Percentiles rank a stretch among this genome's conserved stretches.
These are phyloP conservation scores for Progne subis DNA, from an alignment of 2,113 vertebrate species.

Conservation along the genomic window DNA sequence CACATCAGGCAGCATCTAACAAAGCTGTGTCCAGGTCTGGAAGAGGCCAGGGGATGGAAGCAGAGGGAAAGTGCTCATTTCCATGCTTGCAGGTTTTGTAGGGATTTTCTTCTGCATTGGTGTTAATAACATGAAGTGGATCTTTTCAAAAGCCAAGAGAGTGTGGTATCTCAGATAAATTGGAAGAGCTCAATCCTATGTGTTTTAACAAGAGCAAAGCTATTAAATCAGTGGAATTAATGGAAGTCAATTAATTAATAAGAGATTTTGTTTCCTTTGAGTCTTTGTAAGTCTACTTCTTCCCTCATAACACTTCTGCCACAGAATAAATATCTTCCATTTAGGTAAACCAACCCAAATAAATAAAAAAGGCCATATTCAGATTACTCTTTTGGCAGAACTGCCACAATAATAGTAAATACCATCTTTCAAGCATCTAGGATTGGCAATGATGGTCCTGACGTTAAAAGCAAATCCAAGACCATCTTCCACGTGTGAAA, in stretches of 20 bases:
- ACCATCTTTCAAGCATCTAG: background rate
- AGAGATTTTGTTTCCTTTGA: background rate
- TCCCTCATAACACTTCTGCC: background rate
- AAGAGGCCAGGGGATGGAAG: background rate
- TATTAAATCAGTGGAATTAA: background rate
- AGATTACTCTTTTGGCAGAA: background rate
- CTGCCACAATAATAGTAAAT: background rate
- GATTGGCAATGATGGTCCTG: background rate
- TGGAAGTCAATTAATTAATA: background rate
- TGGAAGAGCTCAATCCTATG: background rate
- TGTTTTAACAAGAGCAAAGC: background rate
- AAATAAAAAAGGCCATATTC: background rate
- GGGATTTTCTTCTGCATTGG: background rate
- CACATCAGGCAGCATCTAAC: background rate
- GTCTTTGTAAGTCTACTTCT: background rate
- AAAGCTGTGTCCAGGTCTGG: background rate
- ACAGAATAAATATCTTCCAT: background rate
- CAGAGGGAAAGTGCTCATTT: background rate
- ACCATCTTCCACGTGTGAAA: background rate
- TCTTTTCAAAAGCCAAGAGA: background rate
- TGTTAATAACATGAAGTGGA: background rate
- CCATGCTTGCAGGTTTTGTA: background rate
- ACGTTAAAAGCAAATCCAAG: background rate
- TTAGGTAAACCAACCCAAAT: background rate
- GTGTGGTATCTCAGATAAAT: background rate